Evolutionary conservation across 1,140 invertebrate species (phyloP).

Genomic region (Pararge aegeria): DNA sequence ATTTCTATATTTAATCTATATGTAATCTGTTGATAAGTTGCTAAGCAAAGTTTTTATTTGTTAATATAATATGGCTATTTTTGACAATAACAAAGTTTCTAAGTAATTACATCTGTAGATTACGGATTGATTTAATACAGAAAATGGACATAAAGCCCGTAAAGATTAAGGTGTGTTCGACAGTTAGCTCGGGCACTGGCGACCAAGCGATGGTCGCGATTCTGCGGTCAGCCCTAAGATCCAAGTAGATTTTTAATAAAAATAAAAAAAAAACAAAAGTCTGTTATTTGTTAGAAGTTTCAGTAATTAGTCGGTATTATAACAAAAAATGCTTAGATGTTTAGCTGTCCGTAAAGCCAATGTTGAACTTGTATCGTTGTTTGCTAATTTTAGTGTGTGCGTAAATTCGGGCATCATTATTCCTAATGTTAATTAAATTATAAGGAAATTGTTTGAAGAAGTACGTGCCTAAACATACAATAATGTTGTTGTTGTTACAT

Average conservation of each 20-base stretch:
- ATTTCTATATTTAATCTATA: too few relatives aligned
- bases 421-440: slow-evolving; percentile 34
- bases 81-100: too few relatives aligned
- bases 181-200: too few relatives aligned
- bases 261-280: not conserved
- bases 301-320: slow-evolving; percentile 17
- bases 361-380: slow-evolving; percentile 24
- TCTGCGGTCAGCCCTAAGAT: too few relatives aligned
- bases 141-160: too few relatives aligned
- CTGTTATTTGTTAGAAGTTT: slow-evolving; percentile 28
- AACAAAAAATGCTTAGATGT: slow-evolving; percentile 26
- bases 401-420: slow-evolving; percentile 25
- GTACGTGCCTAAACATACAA: slow-evolving; percentile 73
- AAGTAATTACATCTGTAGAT: too few relatives aligned
- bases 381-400: slow-evolving; percentile 20
- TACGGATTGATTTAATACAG: too few relatives aligned
- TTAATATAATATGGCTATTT: too few relatives aligned
- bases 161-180: too few relatives aligned
- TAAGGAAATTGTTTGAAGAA: slow-evolving; percentile 52
- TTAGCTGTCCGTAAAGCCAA: slow-evolving; percentile 24
- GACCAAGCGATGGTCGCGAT: too few relatives aligned
- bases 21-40: too few relatives aligned
- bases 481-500: slow-evolving; percentile 77
- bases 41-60: too few relatives aligned
- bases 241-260: not conserved